phyloP scores from a whole-genome alignment of 2,113 vertebrate genomes.

The Lampris incognitus region DNA sequence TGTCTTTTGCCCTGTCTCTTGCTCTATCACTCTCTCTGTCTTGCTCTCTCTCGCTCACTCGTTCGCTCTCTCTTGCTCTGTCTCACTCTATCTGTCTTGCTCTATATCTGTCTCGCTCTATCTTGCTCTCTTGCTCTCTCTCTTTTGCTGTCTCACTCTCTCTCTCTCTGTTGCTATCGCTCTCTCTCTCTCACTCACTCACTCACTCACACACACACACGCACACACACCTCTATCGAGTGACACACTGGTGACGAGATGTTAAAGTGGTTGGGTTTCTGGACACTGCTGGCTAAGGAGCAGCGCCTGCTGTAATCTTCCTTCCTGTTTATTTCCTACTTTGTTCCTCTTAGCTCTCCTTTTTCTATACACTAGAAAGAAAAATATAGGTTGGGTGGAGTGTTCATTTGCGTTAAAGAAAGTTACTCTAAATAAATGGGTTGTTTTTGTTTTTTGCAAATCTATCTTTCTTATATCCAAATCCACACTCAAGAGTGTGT shows the following conservation, averaged over 20 bases:
- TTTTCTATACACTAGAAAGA: background rate
- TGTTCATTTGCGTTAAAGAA: background rate
- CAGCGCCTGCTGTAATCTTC: too few relatives aligned
- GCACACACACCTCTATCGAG: background rate
- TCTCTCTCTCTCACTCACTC: background rate
- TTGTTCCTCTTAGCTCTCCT: background rate
- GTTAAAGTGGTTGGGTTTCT: background rate
- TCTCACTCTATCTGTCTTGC: too few relatives aligned
- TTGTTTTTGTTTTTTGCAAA: constrained; percentile 36
- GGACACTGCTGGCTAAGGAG: too few relatives aligned
- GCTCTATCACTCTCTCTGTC: too few relatives aligned
- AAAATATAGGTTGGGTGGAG: background rate
- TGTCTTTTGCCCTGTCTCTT: too few relatives aligned
- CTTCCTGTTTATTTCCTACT: background rate
- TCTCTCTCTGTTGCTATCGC: too few relatives aligned
- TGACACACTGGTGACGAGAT: background rate
- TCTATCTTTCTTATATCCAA: constrained; percentile 33
- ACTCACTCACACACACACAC: background rate
- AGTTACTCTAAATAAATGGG: constrained; percentile 5
- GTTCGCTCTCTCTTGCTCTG: too few relatives aligned
- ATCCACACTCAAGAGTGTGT: constrained; percentile 47
- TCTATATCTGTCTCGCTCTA: background rate
- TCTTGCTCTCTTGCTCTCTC: background rate
- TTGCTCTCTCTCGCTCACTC: too few relatives aligned
- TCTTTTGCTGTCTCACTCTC: too few relatives aligned